These are phyloP conservation scores for Anadara kagoshimensis DNA, from an alignment of 1,140 invertebrate genomes.

Conservation along the genomic window DNA sequence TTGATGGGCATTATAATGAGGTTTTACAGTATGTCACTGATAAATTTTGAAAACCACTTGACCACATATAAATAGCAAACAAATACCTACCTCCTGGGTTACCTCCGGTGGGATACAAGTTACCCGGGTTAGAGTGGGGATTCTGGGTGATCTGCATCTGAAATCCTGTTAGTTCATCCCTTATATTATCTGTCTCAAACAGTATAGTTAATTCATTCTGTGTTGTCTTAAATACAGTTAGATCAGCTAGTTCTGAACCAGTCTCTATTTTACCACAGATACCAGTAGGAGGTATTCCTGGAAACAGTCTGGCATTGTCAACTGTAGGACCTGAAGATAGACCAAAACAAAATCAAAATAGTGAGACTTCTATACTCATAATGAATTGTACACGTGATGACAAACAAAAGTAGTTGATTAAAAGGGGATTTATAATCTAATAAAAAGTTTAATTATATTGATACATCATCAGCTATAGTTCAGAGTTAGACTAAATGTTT, in stretches of 20 bases:
- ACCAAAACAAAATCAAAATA: background rate
- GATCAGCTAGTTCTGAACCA: slow-evolving; percentile 36
- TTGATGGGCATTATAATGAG: too few relatives aligned
- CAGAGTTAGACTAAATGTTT: too few relatives aligned
- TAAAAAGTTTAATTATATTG: too few relatives aligned
- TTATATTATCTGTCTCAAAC: slow-evolving; percentile 51
- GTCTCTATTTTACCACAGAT: slow-evolving; percentile 47
- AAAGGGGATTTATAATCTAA: too few relatives aligned
- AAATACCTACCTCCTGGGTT: slow-evolving; percentile 51
- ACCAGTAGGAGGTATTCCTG: slow-evolving; percentile 49
- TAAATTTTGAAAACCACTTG: too few relatives aligned
- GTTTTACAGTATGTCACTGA: too few relatives aligned
- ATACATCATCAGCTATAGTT: too few relatives aligned
- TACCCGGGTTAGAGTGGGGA: slow-evolving; percentile 50
- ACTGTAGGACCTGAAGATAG: slow-evolving; percentile 47
- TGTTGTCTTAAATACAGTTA: slow-evolving; percentile 47
- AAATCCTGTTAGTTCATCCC: slow-evolving; percentile 53
- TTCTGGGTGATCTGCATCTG: slow-evolving; percentile 45
- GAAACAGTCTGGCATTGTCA: slow-evolving; percentile 59
- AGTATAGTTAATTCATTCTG: slow-evolving; percentile 60
- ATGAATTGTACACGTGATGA: too few relatives aligned
- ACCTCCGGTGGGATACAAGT: slow-evolving; percentile 49
- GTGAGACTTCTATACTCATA: too few relatives aligned
- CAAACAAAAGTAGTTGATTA: too few relatives aligned
- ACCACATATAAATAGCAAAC: too few relatives aligned